phyloP scores from a whole-genome alignment of 2,888 invertebrate genomes.

The Auanema sp. region DNA sequence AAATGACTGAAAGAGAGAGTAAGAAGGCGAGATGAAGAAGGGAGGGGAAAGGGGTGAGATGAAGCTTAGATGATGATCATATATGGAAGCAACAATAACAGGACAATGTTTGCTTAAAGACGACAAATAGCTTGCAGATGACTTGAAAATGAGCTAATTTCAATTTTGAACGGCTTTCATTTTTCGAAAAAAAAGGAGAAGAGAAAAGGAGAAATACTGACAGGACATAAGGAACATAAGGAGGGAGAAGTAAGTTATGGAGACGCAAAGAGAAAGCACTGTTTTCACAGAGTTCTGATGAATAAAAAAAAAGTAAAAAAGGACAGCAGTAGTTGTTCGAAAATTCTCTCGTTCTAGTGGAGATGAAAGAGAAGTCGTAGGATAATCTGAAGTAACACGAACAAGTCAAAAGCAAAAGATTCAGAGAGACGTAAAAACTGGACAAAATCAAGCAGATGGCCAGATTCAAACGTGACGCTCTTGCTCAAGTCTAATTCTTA shows the following conservation, averaged over 20 bases:
- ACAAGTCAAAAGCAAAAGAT: too few species aligned
- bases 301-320: background rate
- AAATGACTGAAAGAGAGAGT: conserved; percentile 8
- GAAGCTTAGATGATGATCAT: conserved; percentile 6
- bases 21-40: background rate
- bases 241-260: conserved; percentile 7
- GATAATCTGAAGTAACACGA: too few species aligned
- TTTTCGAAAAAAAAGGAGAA: too few species aligned
- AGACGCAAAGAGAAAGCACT: conserved; percentile 9
- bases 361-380: conserved; percentile 10
- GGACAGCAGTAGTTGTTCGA: background rate
- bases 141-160: too few species aligned
- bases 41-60: background rate
- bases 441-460: conserved; percentile 23
- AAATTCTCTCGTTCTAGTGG: conserved; percentile 22
- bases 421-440: background rate
- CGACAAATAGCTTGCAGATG: too few species aligned
- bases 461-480: conserved; percentile 6
- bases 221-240: background rate
- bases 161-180: too few species aligned
- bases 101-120: too few species aligned
- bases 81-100: too few species aligned
- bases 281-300: conserved; percentile 16
- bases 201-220: too few species aligned
- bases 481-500: too few species aligned